These are phyloP conservation scores for Trematocara nigrifrons DNA, from an alignment of 2,113 vertebrate genomes.

Conservation along the genomic window DNA sequence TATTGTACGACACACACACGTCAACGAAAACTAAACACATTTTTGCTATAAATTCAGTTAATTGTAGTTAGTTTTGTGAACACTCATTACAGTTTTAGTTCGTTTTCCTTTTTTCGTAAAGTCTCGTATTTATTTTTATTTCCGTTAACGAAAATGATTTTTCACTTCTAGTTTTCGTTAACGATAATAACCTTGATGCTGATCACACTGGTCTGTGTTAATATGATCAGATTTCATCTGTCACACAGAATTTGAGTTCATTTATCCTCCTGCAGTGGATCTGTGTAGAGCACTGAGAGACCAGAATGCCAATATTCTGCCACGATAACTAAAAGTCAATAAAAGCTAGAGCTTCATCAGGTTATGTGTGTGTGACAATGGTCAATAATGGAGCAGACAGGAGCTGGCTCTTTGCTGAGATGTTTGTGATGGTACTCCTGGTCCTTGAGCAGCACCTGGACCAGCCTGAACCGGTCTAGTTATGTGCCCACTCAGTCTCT, in stretches of 20 bases:
- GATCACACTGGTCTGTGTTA: background rate
- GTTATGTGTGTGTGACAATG: background rate
- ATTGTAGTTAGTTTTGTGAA: too few relatives aligned
- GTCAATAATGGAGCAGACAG: background rate
- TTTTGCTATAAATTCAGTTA: too few relatives aligned
- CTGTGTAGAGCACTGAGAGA: background rate
- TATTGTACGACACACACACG: too few relatives aligned
- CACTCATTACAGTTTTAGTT: too few relatives aligned
- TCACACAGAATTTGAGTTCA: background rate
- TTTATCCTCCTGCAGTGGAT: background rate
- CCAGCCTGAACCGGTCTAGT: background rate
- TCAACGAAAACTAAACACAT: too few relatives aligned
- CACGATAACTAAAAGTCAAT: fast-evolving
- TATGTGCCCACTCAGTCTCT: background rate
- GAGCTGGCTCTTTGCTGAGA: background rate
- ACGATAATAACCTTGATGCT: too few relatives aligned
- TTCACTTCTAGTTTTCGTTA: too few relatives aligned
- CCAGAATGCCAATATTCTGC: fast-evolving
- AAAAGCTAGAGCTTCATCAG: background rate
- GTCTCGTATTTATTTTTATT: too few relatives aligned
- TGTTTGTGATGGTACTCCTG: background rate
- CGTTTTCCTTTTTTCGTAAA: too few relatives aligned
- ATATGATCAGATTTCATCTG: background rate
- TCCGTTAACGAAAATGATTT: too few relatives aligned
- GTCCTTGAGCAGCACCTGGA: background rate